These are phyloP conservation scores for Syritta pipiens DNA, from an alignment of 2,888 invertebrate genomes.

Conservation along the genomic window DNA sequence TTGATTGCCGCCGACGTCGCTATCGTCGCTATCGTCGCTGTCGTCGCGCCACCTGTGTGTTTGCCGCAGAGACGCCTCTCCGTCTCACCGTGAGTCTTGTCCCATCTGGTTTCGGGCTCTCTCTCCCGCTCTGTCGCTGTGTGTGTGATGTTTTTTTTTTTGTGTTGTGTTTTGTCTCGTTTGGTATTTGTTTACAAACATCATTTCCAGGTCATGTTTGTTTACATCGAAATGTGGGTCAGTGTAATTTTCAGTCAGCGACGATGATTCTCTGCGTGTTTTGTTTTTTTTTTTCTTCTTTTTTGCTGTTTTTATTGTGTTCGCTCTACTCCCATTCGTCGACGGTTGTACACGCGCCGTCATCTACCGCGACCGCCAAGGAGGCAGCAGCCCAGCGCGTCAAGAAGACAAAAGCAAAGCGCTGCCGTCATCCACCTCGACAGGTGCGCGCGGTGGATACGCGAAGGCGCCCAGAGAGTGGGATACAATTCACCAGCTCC, in stretches of 20 bases:
- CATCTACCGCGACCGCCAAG: too few species aligned
- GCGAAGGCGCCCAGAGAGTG: not conserved
- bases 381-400: too few species aligned
- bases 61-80: not conserved
- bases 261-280: conserved; percentile 31
- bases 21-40: too few species aligned
- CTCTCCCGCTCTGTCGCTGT: not conserved
- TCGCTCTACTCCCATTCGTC: not conserved
- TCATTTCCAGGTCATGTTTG: conserved; percentile 68
- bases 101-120: not conserved
- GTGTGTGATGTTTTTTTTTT: not conserved
- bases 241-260: conserved; percentile 62
- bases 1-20: conserved; percentile 24
- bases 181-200: conserved; percentile 66
- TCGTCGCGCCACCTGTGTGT: conserved; percentile 7
- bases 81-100: not conserved
- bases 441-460: too few species aligned
- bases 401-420: too few species aligned
- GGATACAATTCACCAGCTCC: conserved; percentile 43
- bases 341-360: too few species aligned
- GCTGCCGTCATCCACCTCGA: too few species aligned
- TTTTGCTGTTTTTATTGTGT: not conserved
- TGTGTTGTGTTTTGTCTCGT: conserved; percentile 7
- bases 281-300: conserved; percentile 20
- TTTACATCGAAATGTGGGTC: conserved; percentile 65